These are phyloP conservation scores for Cyclophora punctaria DNA, from an alignment of 2,888 invertebrate species.

Conservation along the genomic window DNA sequence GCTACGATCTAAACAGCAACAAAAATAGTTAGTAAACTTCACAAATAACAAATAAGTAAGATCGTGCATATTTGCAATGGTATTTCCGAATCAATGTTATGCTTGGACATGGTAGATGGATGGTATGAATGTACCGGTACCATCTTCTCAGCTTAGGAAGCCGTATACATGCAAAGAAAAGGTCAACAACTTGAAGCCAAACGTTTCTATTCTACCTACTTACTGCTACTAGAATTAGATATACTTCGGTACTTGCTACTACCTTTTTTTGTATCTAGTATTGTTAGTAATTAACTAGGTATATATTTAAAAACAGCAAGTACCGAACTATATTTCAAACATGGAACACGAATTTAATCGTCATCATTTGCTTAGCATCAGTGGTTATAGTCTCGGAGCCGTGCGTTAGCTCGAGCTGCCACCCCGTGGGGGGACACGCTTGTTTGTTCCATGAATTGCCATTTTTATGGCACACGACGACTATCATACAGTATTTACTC, in stretches of 20 bases:
- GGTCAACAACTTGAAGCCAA: no score
- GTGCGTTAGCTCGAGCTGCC: slow-evolving; percentile 42
- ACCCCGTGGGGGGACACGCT: slow-evolving; percentile 31
- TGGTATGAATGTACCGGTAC: no score
- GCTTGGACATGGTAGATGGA: no score
- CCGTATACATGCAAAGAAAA: no score
- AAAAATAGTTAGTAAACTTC: no score
- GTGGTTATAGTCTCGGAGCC: slow-evolving; percentile 40
- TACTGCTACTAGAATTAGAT: no score
- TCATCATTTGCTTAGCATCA: slow-evolving; percentile 17
- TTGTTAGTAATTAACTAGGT: background rate
- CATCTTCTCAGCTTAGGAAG: no score
- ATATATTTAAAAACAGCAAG: background rate
- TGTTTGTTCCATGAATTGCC: slow-evolving; percentile 50
- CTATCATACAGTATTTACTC: slow-evolving; percentile 36
- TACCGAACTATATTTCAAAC: background rate
- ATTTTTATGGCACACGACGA: slow-evolving; percentile 44
- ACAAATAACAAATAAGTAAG: no score
- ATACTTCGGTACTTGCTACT: background rate
- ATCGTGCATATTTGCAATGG: no score
- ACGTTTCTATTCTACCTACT: no score
- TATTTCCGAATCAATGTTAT: no score
- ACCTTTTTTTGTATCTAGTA: background rate
- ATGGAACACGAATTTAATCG: background rate
- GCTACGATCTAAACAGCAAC: no score